Conservation (phyloP, 2,797 vertebrate genomes). For the Hemitrygon akajei region DNA sequence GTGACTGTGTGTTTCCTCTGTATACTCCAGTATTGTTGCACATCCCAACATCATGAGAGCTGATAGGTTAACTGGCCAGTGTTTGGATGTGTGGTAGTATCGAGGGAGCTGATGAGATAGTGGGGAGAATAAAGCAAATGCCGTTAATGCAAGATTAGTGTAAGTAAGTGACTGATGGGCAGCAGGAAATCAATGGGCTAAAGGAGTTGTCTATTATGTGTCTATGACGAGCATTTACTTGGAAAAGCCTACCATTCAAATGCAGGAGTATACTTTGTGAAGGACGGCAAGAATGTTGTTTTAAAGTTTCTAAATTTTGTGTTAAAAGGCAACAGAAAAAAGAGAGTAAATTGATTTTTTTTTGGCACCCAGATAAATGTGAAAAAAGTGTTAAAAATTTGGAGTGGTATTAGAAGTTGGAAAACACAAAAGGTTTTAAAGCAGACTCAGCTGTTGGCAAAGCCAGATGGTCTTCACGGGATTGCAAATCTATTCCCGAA, state of each 20-base stretch:
- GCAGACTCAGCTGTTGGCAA: background rate
- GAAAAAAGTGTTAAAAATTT: background rate
- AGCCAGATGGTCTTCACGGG: background rate
- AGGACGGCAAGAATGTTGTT: background rate
- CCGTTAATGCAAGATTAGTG: no score
- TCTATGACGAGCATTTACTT: background rate
- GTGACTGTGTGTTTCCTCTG: no score
- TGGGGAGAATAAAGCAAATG: no score
- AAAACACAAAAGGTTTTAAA: conserved; percentile 7
- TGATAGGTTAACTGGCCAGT: no score
- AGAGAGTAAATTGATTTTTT: background rate
- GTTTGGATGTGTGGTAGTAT: no score
- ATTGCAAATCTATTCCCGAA: background rate
- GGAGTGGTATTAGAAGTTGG: background rate
- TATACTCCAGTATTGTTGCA: no score
- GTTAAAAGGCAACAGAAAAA: background rate
- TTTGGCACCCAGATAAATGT: background rate
- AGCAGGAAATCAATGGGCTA: no score
- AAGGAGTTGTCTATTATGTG: no score
- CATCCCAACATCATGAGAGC: no score
- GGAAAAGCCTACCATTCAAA: background rate
- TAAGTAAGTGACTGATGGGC: no score
- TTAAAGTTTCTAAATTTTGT: background rate
- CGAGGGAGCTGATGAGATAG: no score
- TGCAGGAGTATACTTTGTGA: background rate